phyloP scores from a whole-genome alignment of 2,113 vertebrate genomes.

The Tragulus kanchil region DNA sequence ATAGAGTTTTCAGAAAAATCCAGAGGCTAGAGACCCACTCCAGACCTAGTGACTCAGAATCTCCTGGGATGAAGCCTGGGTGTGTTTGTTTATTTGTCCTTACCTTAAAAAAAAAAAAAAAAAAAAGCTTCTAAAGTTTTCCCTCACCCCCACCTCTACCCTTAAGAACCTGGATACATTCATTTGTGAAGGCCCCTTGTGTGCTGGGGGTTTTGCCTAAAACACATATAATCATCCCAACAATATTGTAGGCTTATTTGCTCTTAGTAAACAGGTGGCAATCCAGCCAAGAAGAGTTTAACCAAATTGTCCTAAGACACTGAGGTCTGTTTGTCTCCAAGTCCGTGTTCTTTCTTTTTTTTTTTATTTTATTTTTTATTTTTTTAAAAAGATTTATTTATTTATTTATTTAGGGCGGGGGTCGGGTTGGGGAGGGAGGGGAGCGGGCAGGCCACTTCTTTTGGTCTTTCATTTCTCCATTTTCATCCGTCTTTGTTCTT shows the following conservation, averaged over 20 bases:
- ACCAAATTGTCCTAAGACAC: not conserved
- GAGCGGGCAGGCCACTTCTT: too few relatives aligned
- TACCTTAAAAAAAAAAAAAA: not conserved
- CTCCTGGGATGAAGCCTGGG: slow-evolving; percentile 42
- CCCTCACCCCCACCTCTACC: not conserved
- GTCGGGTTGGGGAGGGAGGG: too few relatives aligned
- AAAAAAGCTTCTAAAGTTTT: slow-evolving; percentile 11
- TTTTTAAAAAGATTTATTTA: too few relatives aligned
- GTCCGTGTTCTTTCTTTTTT: not conserved
- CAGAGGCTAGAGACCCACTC: slow-evolving; percentile 4
- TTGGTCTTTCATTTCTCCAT: too few relatives aligned
- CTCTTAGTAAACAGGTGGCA: slow-evolving; percentile 10
- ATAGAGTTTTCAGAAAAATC: not conserved
- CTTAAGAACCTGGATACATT: slow-evolving; percentile 13
- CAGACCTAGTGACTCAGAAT: slow-evolving; percentile 55
- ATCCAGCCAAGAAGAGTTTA: not conserved
- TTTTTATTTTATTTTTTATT: too few relatives aligned
- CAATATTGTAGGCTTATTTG: not conserved
- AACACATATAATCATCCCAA: not conserved
- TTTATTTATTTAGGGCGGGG: too few relatives aligned
- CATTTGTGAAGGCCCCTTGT: not conserved
- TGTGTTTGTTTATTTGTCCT: slow-evolving; percentile 72
- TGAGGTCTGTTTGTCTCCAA: slow-evolving; percentile 15
- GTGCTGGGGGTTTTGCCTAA: not conserved
- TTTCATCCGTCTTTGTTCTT: too few relatives aligned